Conservation (phyloP, 2,797 vertebrate species). For the Lateolabrax maculatus region DNA sequence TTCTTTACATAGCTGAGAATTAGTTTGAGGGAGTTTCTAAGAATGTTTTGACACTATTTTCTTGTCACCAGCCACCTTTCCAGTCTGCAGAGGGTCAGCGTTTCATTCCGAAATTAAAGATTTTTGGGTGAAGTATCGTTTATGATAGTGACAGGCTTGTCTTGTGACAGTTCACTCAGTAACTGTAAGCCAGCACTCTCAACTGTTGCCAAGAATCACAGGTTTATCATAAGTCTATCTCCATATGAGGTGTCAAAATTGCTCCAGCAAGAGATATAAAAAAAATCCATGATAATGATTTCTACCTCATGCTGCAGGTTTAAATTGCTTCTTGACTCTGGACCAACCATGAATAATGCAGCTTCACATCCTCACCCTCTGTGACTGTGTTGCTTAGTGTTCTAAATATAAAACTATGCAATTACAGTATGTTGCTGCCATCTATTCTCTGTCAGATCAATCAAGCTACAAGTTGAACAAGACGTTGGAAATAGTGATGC, state of each 20-base stretch:
- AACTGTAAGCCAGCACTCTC: not conserved
- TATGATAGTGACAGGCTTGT: not conserved
- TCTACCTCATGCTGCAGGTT: not conserved
- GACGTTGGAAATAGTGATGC: not conserved
- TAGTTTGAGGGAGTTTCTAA: not conserved
- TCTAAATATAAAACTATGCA: slow-evolving; percentile 9
- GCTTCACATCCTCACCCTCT: slow-evolving; percentile 2
- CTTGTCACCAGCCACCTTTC: not conserved
- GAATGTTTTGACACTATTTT: not conserved
- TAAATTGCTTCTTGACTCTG: slow-evolving; percentile 8
- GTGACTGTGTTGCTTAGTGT: slow-evolving; percentile 5
- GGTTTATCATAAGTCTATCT: not conserved
- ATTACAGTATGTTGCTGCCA: not conserved
- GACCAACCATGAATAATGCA: not conserved
- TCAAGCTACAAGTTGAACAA: not conserved
- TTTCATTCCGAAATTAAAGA: not conserved
- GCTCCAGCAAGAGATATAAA: not conserved
- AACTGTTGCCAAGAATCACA: not conserved
- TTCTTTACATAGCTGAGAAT: not conserved
- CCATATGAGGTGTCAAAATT: not conserved
- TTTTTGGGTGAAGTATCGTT: not conserved
- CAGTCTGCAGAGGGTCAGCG: not conserved
- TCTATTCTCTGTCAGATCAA: not conserved
- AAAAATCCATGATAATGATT: not conserved
- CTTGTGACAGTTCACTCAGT: not conserved